Evolutionary conservation across 2,797 vertebrate genomes (phyloP).

Genomic region (Bufotes viridis): DNA sequence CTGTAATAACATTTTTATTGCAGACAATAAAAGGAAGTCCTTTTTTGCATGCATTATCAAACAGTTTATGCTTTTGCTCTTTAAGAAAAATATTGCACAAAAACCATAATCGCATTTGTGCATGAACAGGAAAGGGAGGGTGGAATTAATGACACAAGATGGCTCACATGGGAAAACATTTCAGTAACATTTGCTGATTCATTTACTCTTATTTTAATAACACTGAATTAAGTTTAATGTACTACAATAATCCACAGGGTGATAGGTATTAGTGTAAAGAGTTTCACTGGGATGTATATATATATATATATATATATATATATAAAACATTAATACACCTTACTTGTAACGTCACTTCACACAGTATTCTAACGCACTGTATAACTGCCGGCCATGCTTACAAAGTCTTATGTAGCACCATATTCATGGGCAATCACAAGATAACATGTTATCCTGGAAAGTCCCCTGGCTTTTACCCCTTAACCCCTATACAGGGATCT

Average conservation of each 20-base stretch:
- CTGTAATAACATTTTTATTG: slow-evolving; percentile 63
- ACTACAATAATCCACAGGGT: slow-evolving; percentile 60
- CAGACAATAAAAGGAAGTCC: slow-evolving; percentile 48
- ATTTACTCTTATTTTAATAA: slow-evolving; percentile 69
- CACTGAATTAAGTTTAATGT: slow-evolving; percentile 64
- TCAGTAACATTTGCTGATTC: slow-evolving; percentile 67
- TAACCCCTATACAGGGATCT: too few species aligned
- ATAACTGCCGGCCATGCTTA: not conserved
- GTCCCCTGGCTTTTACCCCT: too few species aligned
- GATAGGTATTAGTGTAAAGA: slow-evolving; percentile 43
- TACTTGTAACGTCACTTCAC: not conserved
- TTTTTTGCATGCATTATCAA: slow-evolving; percentile 64
- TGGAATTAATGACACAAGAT: slow-evolving; percentile 64
- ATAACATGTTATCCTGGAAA: too few species aligned
- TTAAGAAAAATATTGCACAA: slow-evolving; percentile 65
- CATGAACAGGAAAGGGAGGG: slow-evolving; percentile 66
- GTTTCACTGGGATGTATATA: slow-evolving; percentile 27
- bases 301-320: not conserved
- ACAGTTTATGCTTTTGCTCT: slow-evolving; percentile 61
- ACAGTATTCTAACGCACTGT: not conserved
- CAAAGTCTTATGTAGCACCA: not conserved
- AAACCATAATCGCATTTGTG: slow-evolving; percentile 65
- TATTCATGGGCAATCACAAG: not conserved
- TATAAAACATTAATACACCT: slow-evolving; percentile 11
- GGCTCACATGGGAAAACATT: slow-evolving; percentile 68